Evolutionary conservation across 2,888 invertebrate genomes (phyloP).

Genomic region (Cenopis cana): DNA sequence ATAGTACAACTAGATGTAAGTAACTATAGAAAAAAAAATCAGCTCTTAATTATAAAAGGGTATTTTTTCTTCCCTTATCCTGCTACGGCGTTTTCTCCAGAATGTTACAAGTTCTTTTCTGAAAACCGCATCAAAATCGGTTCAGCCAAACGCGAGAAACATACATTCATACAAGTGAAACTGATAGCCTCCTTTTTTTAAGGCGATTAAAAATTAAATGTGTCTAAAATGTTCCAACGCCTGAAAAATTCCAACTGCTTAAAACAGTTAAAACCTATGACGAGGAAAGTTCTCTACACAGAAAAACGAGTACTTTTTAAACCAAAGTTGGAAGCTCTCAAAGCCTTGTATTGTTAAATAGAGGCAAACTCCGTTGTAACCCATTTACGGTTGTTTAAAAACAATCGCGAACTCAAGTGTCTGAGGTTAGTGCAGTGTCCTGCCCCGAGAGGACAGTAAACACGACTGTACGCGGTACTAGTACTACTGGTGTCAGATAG

Average conservation of each 20-base stretch:
- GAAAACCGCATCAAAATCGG: too few relatives aligned
- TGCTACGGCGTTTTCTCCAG: too few relatives aligned
- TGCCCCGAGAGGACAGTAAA: slow-evolving; percentile 52
- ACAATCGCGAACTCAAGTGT: slow-evolving; percentile 67
- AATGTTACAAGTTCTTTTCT: too few relatives aligned
- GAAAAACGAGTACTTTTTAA: slow-evolving; percentile 10
- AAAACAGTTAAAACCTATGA: background rate
- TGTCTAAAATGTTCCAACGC: background rate
- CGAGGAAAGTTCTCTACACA: background rate
- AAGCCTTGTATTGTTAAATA: slow-evolving; percentile 34
- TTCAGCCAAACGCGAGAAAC: too few relatives aligned
- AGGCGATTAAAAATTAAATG: too few relatives aligned
- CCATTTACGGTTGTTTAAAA: slow-evolving; percentile 70
- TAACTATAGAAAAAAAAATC: too few relatives aligned
- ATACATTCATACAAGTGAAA: too few relatives aligned
- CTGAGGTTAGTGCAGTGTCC: slow-evolving; percentile 62
- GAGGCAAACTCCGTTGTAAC: slow-evolving; percentile 61
- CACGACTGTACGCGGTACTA: slow-evolving; percentile 49
- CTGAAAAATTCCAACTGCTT: background rate
- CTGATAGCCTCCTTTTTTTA: too few relatives aligned
- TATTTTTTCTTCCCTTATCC: too few relatives aligned
- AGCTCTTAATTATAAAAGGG: too few relatives aligned
- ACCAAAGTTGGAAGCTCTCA: slow-evolving; percentile 32
- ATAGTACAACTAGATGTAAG: too few relatives aligned
- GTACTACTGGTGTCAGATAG: slow-evolving; percentile 22